Conservation (phyloP, 2,113 vertebrate species). For the Melanerpes aurifrons region DNA sequence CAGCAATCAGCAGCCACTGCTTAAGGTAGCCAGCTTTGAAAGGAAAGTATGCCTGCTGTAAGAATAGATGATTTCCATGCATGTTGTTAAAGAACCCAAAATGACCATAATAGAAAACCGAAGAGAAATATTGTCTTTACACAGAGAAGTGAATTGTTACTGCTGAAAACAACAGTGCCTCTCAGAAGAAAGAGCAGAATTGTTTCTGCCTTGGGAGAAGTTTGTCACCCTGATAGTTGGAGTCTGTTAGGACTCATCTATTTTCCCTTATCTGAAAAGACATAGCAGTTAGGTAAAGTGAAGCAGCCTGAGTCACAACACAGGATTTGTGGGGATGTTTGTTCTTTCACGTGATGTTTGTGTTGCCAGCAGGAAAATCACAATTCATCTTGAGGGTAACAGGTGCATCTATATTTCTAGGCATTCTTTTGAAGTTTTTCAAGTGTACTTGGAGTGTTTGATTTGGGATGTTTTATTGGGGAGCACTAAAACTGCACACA, state of each 20-base stretch:
- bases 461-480: background rate
- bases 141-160: background rate
- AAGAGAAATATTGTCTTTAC: background rate
- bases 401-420: background rate
- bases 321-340: conserved; percentile 16
- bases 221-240: background rate
- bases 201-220: background rate
- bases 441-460: background rate
- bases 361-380: background rate
- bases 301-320: background rate
- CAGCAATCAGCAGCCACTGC: background rate
- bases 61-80: background rate
- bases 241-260: background rate
- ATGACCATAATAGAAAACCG: background rate
- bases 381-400: background rate
- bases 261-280: background rate
- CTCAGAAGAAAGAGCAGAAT: background rate
- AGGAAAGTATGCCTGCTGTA: background rate
- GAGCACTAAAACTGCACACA: background rate
- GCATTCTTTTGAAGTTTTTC: background rate
- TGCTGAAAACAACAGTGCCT: background rate
- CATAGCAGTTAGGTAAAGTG: background rate
- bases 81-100: background rate
- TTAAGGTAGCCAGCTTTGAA: conserved; percentile 1
- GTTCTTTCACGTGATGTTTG: background rate